Conservation (phyloP, 2,113 vertebrate species). For the Dinomys branickii region DNA sequence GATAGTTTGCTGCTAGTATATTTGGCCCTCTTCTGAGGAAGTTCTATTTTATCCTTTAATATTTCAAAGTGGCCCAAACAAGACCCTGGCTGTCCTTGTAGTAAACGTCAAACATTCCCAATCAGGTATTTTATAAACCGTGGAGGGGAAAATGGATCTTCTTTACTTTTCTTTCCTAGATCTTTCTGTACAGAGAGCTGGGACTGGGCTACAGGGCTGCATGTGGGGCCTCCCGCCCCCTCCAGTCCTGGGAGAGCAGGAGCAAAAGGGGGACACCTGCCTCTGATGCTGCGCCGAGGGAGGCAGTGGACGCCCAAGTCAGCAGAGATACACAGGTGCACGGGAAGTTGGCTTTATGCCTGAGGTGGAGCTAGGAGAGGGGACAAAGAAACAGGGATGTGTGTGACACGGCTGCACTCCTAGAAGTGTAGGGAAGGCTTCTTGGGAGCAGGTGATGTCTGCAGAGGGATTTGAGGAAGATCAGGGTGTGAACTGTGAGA, state of each 20-base stretch:
- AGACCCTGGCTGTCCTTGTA: background rate
- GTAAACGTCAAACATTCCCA: background rate
- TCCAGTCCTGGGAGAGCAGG: background rate
- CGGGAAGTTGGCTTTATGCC: background rate
- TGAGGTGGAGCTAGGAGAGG: background rate
- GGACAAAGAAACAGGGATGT: background rate
- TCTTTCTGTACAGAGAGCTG: background rate
- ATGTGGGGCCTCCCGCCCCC: background rate
- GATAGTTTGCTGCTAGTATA: background rate
- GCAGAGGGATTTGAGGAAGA: background rate
- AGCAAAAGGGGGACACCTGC: background rate
- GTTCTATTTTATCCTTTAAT: background rate
- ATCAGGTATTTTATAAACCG: background rate
- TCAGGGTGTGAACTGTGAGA: background rate
- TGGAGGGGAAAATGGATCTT: background rate
- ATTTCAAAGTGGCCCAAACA: slow-evolving; percentile 11
- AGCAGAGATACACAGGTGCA: background rate
- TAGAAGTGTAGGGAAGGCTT: background rate
- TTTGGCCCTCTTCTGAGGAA: background rate
- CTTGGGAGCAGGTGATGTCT: background rate
- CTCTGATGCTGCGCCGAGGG: background rate
- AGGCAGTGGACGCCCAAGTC: background rate
- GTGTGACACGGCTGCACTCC: background rate
- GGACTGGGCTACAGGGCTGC: background rate
- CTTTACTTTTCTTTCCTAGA: background rate